These are phyloP conservation scores for Megamerina dolium DNA, from an alignment of 2,888 invertebrate species.

Conservation along the genomic window DNA sequence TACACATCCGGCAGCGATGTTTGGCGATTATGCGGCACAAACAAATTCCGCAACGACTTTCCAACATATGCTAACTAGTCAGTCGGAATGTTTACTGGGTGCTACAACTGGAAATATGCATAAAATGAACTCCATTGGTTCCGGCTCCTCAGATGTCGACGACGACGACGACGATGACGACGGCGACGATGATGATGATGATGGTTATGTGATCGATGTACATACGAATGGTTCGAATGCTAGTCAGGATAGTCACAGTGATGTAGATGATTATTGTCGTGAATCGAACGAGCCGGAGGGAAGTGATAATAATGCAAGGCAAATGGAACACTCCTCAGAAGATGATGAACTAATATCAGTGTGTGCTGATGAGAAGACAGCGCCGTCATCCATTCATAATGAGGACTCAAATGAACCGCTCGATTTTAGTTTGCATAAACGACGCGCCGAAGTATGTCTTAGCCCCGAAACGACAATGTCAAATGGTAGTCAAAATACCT, in stretches of 20 bases:
- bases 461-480: background rate
- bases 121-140: conserved; percentile 17
- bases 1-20: conserved; percentile 31
- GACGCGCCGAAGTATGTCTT: conserved; percentile 20
- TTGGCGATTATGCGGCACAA: conserved; percentile 24
- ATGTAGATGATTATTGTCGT: conserved; percentile 30
- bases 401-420: conserved; percentile 40
- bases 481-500: conserved; percentile 4
- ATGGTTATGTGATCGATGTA: conserved; percentile 33
- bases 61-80: conserved; percentile 27
- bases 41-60: conserved; percentile 12
- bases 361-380: conserved; percentile 20
- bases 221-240: conserved; percentile 31
- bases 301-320: conserved; percentile 4
- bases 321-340: conserved; percentile 18
- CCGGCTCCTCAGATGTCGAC: conserved; percentile 17
- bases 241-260: conserved; percentile 39
- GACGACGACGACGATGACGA: conserved; percentile 36
- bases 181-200: conserved; percentile 36
- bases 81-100: conserved; percentile 22
- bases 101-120: conserved; percentile 6
- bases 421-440: conserved; percentile 44
- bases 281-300: conserved; percentile 25
- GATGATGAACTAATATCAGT: conserved; percentile 26
- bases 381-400: conserved; percentile 4